phyloP scores from a whole-genome alignment of 2,888 invertebrate species.

The Polymixis lichenea region DNA sequence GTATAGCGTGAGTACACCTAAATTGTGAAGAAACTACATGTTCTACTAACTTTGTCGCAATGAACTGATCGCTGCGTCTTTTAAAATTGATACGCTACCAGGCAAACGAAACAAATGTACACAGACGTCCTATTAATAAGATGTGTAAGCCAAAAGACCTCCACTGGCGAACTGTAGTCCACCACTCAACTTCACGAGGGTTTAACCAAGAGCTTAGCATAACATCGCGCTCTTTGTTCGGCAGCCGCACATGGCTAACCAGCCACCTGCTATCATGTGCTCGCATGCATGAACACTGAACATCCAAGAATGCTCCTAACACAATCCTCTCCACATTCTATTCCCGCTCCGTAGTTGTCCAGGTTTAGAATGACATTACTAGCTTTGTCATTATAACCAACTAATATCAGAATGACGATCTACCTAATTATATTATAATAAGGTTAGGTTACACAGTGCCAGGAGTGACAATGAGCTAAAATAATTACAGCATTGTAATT shows the following conservation, averaged over 20 bases:
- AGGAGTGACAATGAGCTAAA: neutral
- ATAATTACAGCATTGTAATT: neutral
- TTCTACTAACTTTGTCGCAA: neutral
- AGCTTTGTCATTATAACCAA: conserved; percentile 1
- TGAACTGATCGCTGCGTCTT: too few relatives aligned
- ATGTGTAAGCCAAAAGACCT: neutral
- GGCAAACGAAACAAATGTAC: neutral
- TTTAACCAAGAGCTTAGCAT: neutral
- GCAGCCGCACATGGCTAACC: neutral
- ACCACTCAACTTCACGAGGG: neutral
- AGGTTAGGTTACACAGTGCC: too few relatives aligned
- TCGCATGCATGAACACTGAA: neutral
- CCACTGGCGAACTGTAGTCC: neutral
- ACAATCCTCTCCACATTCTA: conserved; percentile 34
- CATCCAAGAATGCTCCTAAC: neutral
- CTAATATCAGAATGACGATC: neutral
- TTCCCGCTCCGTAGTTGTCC: conserved; percentile 45
- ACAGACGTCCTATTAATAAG: neutral
- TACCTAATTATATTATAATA: too few relatives aligned
- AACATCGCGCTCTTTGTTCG: too few relatives aligned
- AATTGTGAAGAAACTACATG: neutral
- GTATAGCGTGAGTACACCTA: neutral
- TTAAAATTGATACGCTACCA: too few relatives aligned
- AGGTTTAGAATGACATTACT: conserved; percentile 35
- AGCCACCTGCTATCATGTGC: too few relatives aligned